These are phyloP conservation scores for Cheilosia grossa DNA, from an alignment of 2,888 invertebrate species.

Conservation along the genomic window DNA sequence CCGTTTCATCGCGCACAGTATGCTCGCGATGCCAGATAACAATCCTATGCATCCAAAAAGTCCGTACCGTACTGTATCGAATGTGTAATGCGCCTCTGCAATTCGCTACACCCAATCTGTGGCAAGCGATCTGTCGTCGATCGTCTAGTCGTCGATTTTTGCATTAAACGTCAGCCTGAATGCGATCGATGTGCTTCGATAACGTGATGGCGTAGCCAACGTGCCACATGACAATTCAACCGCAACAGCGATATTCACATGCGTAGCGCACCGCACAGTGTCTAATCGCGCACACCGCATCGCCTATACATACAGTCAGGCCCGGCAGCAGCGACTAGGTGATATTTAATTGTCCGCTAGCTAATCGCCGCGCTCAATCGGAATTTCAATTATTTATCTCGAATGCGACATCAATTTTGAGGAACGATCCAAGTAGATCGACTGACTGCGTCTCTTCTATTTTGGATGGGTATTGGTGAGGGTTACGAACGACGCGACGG, in stretches of 20 bases:
- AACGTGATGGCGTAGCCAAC: slow-evolving; percentile 57
- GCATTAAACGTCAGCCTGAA: slow-evolving; percentile 71
- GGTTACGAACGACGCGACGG: slow-evolving; percentile 4
- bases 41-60: slow-evolving; percentile 64
- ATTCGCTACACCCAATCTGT: slow-evolving; percentile 49
- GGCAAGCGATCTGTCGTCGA: slow-evolving; percentile 69
- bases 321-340: slow-evolving; percentile 36
- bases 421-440: slow-evolving; percentile 69
- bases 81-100: slow-evolving; percentile 29
- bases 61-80: background rate
- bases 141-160: slow-evolving; percentile 74
- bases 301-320: slow-evolving; percentile 20
- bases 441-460: slow-evolving; percentile 64
- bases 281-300: slow-evolving; percentile 28
- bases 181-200: slow-evolving; percentile 72
- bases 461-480: slow-evolving; percentile 22
- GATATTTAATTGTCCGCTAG: slow-evolving; percentile 72
- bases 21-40: slow-evolving; percentile 71
- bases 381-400: slow-evolving; percentile 74
- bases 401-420: slow-evolving; percentile 72
- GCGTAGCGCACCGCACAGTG: slow-evolving; percentile 55
- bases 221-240: slow-evolving; percentile 73
- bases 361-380: slow-evolving; percentile 73
- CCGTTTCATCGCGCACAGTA: slow-evolving; percentile 67
- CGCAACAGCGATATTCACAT: slow-evolving; percentile 66